phyloP scores from a whole-genome alignment of 2,113 vertebrate species.

The Orcinus orca region DNA sequence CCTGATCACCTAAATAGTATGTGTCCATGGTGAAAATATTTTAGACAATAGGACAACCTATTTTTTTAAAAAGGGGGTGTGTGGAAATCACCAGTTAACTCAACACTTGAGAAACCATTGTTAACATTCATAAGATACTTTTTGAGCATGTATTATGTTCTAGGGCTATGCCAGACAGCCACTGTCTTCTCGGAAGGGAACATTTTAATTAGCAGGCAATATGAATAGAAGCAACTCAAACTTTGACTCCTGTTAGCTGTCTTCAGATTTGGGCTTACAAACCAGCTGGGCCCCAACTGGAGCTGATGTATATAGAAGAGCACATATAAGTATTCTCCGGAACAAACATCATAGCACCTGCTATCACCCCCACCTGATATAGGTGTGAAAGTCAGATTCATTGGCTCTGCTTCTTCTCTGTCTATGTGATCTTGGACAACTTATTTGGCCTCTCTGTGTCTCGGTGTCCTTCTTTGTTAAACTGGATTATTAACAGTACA shows the following conservation, averaged over 20 bases:
- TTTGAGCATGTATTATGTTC: constrained; percentile 35
- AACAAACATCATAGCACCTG: neutral
- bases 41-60: neutral
- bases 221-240: constrained; percentile 36
- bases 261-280: neutral
- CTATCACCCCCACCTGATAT: neutral
- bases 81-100: neutral
- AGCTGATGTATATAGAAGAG: neutral
- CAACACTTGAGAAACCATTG: neutral
- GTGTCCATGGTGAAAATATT: neutral
- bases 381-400: neutral
- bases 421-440: neutral
- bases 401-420: neutral
- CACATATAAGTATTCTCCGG: neutral
- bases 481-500: neutral
- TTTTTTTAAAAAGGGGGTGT: neutral
- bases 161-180: neutral
- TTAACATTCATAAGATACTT: constrained; percentile 43
- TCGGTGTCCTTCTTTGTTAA: neutral
- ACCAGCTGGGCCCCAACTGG: neutral
- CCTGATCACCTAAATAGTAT: neutral
- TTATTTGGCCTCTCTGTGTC: neutral
- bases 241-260: neutral
- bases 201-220: constrained; percentile 53
- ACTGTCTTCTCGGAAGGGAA: constrained; percentile 47